Conservation (phyloP, 2,888 invertebrate species). For the Dryocosmus kuriphilus region DNA sequence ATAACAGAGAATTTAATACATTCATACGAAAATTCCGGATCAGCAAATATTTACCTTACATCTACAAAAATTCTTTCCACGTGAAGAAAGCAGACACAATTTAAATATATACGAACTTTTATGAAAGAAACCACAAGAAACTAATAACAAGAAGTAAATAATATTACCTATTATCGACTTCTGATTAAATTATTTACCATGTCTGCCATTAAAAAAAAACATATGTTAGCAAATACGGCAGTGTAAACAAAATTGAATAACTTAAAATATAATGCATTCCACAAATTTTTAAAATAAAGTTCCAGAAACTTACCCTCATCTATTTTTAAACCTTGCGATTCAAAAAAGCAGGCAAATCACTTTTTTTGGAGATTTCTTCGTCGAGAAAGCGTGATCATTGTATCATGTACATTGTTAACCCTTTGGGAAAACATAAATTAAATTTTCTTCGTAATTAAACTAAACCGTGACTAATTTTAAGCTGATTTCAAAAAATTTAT, state of each 20-base stretch:
- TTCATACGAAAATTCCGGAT: neutral
- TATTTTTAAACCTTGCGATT: conserved; percentile 22
- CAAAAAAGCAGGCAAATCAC: neutral
- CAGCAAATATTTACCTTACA: neutral
- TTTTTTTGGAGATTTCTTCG: conserved; percentile 8
- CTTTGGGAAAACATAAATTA: neutral
- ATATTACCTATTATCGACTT: no score
- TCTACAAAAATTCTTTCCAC: neutral
- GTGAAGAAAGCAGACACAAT: neutral
- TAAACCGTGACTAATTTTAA: neutral
- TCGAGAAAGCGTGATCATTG: neutral
- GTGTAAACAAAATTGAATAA: neutral
- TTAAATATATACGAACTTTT: neutral
- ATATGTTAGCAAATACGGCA: neutral
- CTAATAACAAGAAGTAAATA: no score
- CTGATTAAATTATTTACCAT: no score
- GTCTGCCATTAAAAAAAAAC: neutral
- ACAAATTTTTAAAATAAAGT: neutral
- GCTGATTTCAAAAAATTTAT: neutral
- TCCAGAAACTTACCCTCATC: conserved; percentile 2
- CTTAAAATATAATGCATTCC: neutral
- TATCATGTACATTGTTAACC: neutral
- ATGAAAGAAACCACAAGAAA: no score
- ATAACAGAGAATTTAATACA: neutral
- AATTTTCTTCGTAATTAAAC: neutral